These are phyloP conservation scores for Lepas anatifera DNA, from an alignment of 2,888 invertebrate species.

Conservation along the genomic window DNA sequence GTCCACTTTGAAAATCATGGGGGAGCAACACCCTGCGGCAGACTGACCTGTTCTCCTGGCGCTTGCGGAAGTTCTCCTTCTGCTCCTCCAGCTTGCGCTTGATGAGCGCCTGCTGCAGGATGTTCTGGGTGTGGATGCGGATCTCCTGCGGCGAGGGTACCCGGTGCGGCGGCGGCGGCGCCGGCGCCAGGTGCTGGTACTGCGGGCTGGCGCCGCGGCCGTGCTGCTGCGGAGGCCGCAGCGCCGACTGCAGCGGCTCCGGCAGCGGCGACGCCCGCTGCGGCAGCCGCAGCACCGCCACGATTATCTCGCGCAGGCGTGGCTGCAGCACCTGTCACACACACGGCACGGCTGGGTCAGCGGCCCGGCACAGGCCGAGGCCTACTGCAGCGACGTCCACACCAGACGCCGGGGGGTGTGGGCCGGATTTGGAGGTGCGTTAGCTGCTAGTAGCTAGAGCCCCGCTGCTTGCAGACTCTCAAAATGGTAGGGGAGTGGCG, in stretches of 20 bases:
- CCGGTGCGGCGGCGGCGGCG: slow-evolving; percentile 15
- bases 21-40: too few relatives aligned
- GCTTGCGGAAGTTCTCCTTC: slow-evolving; percentile 65
- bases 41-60: slow-evolving; percentile 47
- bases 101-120: slow-evolving; percentile 72
- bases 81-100: slow-evolving; percentile 83
- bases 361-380: too few relatives aligned
- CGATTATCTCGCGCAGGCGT: slow-evolving; percentile 56
- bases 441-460: too few relatives aligned
- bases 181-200: slow-evolving; percentile 43
- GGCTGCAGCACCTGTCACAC: slow-evolving; percentile 41
- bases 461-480: too few relatives aligned
- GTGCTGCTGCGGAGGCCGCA: slow-evolving; percentile 32
- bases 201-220: slow-evolving; percentile 46
- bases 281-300: slow-evolving; percentile 49
- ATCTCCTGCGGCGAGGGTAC: slow-evolving; percentile 47
- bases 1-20: too few relatives aligned
- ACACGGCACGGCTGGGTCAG: not conserved
- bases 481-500: too few relatives aligned
- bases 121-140: slow-evolving; percentile 69
- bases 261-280: slow-evolving; percentile 27
- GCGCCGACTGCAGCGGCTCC: slow-evolving; percentile 37
- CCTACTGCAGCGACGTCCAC: too few relatives aligned
- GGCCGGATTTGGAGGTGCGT: too few relatives aligned
- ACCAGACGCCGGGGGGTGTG: too few relatives aligned